These are phyloP conservation scores for Gymnobelideus leadbeateri DNA, from an alignment of 2,113 vertebrate species.

Conservation along the genomic window DNA sequence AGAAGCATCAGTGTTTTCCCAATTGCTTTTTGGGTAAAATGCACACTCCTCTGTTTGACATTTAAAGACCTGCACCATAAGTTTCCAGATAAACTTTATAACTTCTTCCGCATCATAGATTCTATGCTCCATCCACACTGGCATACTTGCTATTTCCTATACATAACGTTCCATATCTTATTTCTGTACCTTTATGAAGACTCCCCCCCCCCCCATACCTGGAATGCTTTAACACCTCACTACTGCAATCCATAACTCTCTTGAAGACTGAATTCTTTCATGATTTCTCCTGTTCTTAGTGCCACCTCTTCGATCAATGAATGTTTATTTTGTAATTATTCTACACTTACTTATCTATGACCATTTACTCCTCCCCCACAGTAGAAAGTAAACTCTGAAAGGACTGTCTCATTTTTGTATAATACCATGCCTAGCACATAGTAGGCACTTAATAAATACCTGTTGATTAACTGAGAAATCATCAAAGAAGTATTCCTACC, in stretches of 20 bases:
- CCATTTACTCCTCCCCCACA: neutral
- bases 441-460: neutral
- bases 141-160: neutral
- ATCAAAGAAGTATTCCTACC: neutral
- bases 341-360: neutral
- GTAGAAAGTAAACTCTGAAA: neutral
- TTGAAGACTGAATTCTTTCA: too few species aligned
- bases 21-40: neutral
- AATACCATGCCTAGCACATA: neutral
- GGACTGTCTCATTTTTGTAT: neutral
- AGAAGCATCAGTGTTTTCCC: neutral
- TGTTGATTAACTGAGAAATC: neutral
- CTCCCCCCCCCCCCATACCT: fast-evolving
- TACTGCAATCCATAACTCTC: neutral
- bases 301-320: neutral
- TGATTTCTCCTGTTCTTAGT: too few species aligned
- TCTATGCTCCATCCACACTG: neutral
- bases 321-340: neutral
- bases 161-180: neutral
- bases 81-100: neutral
- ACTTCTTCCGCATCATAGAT: neutral
- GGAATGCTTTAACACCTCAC: neutral
- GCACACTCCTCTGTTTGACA: neutral
- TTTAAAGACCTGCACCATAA: neutral
- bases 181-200: neutral